These are phyloP conservation scores for Hemicordylus capensis DNA, from an alignment of 2,113 vertebrate species.

Conservation along the genomic window DNA sequence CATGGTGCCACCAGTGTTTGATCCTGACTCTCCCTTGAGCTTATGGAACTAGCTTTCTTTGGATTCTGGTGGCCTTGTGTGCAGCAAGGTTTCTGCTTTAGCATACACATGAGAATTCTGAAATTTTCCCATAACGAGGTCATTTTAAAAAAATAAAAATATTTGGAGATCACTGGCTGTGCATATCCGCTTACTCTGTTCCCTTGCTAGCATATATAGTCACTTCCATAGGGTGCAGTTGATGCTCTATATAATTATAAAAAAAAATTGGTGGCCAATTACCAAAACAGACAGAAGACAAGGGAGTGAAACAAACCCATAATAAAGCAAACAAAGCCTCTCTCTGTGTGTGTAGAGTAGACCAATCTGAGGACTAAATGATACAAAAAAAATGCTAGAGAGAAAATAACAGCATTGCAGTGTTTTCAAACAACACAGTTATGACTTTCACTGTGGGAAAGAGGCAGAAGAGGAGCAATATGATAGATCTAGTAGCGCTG, in stretches of 20 bases:
- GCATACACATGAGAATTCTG: background rate
- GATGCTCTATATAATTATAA: background rate
- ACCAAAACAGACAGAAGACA: background rate
- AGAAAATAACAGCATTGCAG: background rate
- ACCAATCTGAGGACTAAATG: background rate
- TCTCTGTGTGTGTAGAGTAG: background rate
- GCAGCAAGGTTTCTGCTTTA: background rate
- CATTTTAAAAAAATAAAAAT: background rate
- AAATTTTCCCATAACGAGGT: background rate
- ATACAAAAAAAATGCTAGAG: background rate
- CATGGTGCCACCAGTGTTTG: too few relatives aligned
- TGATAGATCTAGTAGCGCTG: background rate
- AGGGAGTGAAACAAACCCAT: constrained; percentile 6
- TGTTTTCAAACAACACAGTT: background rate
- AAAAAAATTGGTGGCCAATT: constrained; percentile 30
- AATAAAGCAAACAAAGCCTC: background rate
- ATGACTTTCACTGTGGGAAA: background rate
- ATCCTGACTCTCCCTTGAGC: background rate
- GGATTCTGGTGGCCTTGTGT: background rate
- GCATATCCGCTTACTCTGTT: background rate
- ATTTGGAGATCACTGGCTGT: background rate
- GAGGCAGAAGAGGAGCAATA: background rate
- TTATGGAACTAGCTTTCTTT: background rate
- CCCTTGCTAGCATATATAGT: background rate
- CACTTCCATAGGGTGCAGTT: background rate